phyloP scores from a whole-genome alignment of 1,140 invertebrate genomes.

The Lepidotrigona ventralis region DNA sequence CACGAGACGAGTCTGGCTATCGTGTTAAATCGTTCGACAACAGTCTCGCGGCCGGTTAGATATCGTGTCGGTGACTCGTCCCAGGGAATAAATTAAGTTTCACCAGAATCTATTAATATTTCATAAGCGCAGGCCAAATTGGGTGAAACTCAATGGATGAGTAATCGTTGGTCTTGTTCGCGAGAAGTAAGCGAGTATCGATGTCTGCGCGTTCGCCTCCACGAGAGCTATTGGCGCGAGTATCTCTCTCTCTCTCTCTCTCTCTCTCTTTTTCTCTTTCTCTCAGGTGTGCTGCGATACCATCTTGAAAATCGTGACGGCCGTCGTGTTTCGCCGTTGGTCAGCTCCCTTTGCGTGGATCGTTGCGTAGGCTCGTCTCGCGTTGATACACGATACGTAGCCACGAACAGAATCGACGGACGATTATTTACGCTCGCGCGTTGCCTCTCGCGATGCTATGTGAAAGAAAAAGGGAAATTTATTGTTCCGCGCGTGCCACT shows the following conservation, averaged over 20 bases:
- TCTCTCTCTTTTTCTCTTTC: no score
- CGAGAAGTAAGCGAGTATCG: background rate
- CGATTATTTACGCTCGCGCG: slow-evolving; percentile 25
- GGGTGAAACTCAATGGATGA: slow-evolving; percentile 40
- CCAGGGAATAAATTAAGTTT: slow-evolving; percentile 39
- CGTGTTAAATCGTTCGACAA: slow-evolving; percentile 14
- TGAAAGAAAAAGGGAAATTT: slow-evolving; percentile 11
- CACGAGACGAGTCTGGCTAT: slow-evolving; percentile 9
- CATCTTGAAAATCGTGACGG: slow-evolving; percentile 14
- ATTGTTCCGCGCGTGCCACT: slow-evolving; percentile 4
- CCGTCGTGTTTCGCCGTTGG: background rate
- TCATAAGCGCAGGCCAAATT: slow-evolving; percentile 49
- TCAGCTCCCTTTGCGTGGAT: background rate
- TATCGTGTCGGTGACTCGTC: slow-evolving; percentile 26
- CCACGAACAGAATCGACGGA: background rate
- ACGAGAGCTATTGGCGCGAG: background rate
- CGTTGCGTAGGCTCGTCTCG: slow-evolving; percentile 19
- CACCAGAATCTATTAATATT: slow-evolving; percentile 53
- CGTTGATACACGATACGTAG: slow-evolving; percentile 8
- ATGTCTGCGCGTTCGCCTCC: background rate
- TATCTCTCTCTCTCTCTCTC: background rate
- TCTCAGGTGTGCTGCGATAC: slow-evolving; percentile 5
- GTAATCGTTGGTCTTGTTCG: slow-evolving; percentile 15
- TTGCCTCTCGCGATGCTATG: no score
- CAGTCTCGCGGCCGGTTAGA: background rate